Percentiles rank a stretch among this genome's conserved stretches.
Conservation (phyloP, 2,113 vertebrate genomes). For the Oreocharis arfaki region DNA sequence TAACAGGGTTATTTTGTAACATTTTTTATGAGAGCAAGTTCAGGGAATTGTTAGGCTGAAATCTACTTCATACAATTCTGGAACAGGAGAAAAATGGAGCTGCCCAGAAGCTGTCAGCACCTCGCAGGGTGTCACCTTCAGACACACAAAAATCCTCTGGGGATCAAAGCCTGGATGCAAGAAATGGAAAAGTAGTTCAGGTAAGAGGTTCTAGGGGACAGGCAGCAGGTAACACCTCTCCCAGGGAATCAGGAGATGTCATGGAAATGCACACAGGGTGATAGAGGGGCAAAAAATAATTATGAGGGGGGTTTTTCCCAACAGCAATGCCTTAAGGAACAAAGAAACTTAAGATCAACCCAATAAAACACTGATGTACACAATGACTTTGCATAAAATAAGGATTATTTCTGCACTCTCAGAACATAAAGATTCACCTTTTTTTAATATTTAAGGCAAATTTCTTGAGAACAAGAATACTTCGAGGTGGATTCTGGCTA, state of each 20-base stretch:
- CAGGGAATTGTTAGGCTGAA: background rate
- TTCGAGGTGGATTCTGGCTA: background rate
- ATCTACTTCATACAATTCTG: background rate
- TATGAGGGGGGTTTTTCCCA: background rate
- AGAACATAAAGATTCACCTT: background rate
- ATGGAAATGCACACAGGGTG: background rate
- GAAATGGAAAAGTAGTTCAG: background rate
- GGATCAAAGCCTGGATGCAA: background rate
- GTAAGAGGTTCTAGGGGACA: background rate
- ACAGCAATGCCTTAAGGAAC: fast-evolving
- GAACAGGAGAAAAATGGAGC: background rate
- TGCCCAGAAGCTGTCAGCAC: background rate
- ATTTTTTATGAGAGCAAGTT: background rate
- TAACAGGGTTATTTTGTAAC: background rate
- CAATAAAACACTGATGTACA: background rate
- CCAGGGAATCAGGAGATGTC: background rate
- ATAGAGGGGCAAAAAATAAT: background rate
- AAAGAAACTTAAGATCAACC: background rate
- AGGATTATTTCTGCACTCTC: background rate
- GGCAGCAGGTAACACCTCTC: background rate
- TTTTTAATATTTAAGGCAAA: background rate
- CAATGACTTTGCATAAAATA: background rate
- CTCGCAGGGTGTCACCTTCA: background rate
- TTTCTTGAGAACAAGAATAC: background rate
- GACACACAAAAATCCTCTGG: background rate